Evolutionary conservation across 2,888 invertebrate species (phyloP), one percentile per base, ranked within the genome.

Genomic region (Tachina lurida): DNA sequence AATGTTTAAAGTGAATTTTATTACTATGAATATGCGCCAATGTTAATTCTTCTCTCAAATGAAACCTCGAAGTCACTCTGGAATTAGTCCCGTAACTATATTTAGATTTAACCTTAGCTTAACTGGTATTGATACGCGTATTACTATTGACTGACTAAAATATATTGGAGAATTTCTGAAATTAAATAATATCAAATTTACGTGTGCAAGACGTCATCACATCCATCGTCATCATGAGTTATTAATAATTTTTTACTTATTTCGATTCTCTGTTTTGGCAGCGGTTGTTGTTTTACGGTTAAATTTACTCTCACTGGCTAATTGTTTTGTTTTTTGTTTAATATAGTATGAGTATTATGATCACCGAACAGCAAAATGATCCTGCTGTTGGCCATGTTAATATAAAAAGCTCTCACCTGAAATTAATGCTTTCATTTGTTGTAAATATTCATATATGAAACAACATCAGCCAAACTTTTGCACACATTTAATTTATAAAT

Each of bases 381-480:
- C 80, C 79, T 84, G 77, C 62, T 82, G 62, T 71, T 75, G 65
- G 49, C 22, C 70, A 54, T 74, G 43, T 86, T 54, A 67, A 87
- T 88, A 90, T 91, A 91, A 90, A 91, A 91, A 90, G 89, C 90
- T 88, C 86, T 87, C 87, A 88, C 87, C 88, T 84, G 87, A 88
- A 88, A 71, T 78, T 75, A 82, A 84, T 88, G 89, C 89, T 88
- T 89, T 89, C 91, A 91, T 91, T 91, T 90, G 88, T 70, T 88
- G 87, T 89, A 79, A 88, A 88, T 87, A 87, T 87, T 87, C 79
- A 87, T 88, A 88, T 86, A 87, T 79, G 87, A 88, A 89, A 87
- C 87, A 87, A 80, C 75, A 77, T 68, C 56, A 68, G 15, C 39
- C 62, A 70, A 31, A 70, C 10, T 62, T 54, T 63, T 39, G 1